Base-by-base conservation (phyloP, 1,140 invertebrate species). In the Trachymyrmex cornetzi region DNA sequence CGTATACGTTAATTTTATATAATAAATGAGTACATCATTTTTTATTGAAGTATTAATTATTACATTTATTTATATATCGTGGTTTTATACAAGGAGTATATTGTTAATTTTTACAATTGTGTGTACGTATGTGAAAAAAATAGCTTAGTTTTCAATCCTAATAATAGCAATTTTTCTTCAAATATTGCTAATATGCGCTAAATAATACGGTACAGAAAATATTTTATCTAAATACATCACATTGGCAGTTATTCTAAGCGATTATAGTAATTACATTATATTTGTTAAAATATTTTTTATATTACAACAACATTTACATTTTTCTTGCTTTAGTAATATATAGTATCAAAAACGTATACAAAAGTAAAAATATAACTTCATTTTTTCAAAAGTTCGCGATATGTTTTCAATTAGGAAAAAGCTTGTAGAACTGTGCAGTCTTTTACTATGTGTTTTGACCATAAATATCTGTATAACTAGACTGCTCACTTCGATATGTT, bases 261-360 rank as follows among this genome's bases (percentile, higher is more conserved):
- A 24, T 80, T 88, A 72, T 87, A 86, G 30, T 88, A 90, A 87
- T 91, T 89, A 92, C 67, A 89, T 88, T 85, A 64, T 48, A 67
- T 69, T 89, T 14, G 72, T 55, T 27, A 30, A 67, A 67, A n/a
- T 66, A 71, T 63, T 72, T 44, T 30, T 50, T 92, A 93, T 92
- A 87, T 89, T 93, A 93, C 92, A 93, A 69, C 72, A 66, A 66
- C 93, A 93, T 93, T 91, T 93, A 94, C 93, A 94, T 88, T 48
- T 69, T 75, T n/a, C 87, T 64, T 86, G 66, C 69, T 74, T 19
- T 66, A 59, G 0, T 74, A 77, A 74, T 90, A 67, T 92, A 75
- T 82, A 64, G 87, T 90, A 89, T 90, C 44, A 91, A 90, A 93
- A 90, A 92, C 88, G 87, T 92, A 44, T 44, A 92, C 63, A 90